Evolutionary conservation across 1,140 invertebrate genomes (phyloP).

Genomic region (Drosophila punjabiensis): DNA sequence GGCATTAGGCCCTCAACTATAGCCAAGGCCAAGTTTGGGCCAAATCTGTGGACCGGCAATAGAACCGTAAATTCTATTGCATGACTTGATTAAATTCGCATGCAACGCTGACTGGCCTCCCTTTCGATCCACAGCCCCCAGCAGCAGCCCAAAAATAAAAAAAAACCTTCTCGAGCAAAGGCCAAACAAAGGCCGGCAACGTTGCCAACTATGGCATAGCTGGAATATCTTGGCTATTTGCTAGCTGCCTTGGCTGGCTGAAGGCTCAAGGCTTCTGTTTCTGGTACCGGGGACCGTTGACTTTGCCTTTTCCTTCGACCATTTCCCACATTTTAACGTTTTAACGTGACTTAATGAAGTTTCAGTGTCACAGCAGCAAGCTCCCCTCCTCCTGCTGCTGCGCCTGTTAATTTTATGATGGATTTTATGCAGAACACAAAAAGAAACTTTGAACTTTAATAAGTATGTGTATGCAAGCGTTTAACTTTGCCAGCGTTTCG

Average conservation of each 20-base stretch:
- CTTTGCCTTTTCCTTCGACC: constrained; percentile 23
- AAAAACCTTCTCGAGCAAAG: background rate
- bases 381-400: background rate
- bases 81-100: constrained; percentile 85
- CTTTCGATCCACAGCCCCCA: constrained; percentile 1
- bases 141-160: background rate
- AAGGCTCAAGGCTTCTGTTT: constrained; percentile 16
- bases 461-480: constrained; percentile 62
- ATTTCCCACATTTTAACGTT: constrained; percentile 65
- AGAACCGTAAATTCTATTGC: constrained; percentile 84
- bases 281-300: constrained; percentile 2
- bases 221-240: constrained; percentile 57
- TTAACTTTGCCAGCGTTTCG: constrained; percentile 64
- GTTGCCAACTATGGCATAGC: constrained; percentile 53
- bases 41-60: constrained; percentile 53
- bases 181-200: constrained; percentile 51
- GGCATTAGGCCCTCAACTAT: constrained; percentile 20
- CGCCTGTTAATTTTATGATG: constrained; percentile 76
- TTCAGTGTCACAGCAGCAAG: constrained; percentile 75
- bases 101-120: constrained; percentile 55
- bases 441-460: constrained; percentile 71
- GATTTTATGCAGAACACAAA: constrained; percentile 55
- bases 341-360: constrained; percentile 82
- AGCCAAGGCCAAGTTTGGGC: constrained; percentile 43
- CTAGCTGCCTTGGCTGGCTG: constrained; percentile 16